These are phyloP conservation scores for Mesocricetus auratus DNA, from an alignment of 2,113 vertebrate genomes.

Conservation along the genomic window DNA sequence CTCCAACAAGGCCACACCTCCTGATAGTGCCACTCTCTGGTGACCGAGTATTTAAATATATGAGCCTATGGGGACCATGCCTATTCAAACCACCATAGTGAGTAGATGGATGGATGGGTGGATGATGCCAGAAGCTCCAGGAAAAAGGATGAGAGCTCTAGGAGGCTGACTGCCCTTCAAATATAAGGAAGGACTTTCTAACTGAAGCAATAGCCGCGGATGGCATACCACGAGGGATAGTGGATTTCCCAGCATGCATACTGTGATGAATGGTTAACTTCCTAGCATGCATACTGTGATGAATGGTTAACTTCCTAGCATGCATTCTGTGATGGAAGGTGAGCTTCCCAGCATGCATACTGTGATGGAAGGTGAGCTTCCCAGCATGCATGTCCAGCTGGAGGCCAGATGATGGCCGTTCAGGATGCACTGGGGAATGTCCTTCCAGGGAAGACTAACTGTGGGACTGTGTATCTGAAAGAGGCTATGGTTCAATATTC, in stretches of 20 bases:
- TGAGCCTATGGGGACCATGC: background rate
- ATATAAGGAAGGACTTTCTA: background rate
- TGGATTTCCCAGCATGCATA: background rate
- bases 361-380: background rate
- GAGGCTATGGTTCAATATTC: background rate
- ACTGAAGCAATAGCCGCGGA: background rate
- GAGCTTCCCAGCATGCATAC: no score
- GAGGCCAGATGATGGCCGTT: background rate
- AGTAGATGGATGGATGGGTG: background rate
- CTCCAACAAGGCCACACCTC: background rate
- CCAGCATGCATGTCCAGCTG: background rate
- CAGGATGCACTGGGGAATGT: background rate
- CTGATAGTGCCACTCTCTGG: background rate
- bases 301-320: no score
- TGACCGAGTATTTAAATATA: background rate
- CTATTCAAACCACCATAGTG: background rate
- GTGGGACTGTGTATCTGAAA: background rate
- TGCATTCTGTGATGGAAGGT: background rate
- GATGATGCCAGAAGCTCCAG: background rate
- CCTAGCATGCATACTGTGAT: fast-evolving
- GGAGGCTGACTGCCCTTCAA: fast-evolving
- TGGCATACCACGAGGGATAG: background rate
- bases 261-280: no score
- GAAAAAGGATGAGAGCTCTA: background rate
- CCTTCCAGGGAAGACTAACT: no score